Base-by-base conservation (phyloP, 2,888 invertebrate genomes). In the Thysanoteuthis rhombus region DNA sequence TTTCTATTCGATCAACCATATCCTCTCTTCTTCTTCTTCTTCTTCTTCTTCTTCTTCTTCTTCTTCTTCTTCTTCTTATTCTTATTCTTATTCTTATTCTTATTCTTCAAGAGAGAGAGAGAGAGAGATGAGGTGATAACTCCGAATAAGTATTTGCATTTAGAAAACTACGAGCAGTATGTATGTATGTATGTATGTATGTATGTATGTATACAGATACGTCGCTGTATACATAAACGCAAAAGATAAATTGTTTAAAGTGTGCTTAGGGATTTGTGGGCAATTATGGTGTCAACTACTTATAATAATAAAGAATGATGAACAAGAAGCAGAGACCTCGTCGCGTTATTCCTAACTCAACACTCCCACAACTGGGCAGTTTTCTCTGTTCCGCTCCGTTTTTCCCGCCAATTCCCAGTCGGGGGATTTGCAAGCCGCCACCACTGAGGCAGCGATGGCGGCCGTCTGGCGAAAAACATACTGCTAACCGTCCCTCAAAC, bases 281-380 rank as follows among this genome's bases (percentile, higher is more conserved):
- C 36, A 75, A 75, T 75, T 75, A 75, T 75, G n/a, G 75, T 75
- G 75, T 75, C 75, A 75, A 19, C 75, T 75, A 75, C n/a, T 75
- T 75, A 75, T 75, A 75, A 75, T 75, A 75, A 75, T 75, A 75
- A 75, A 75, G 75, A 75, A n/a, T 75, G 75, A 75, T 75, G 75
- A 75, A n/a, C n/a, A 75, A 75, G 75, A 75, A n/a, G 16, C 75
- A 75, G 16, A 75, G 75, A 75, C 16, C n/a, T 16, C 75, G 10
- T 16, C 75, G 19, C 75, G n/a, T n/a, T 75, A 75, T 75, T 75
- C 75, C n/a, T 36, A 16, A 75, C 75, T 75, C 75, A 19, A 75
- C 75, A 75, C 75, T 75, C 75, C 75, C 75, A 75, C 75, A 75
- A 75, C 36, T 36, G 75, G 75, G n/a, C 75, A 75, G 75, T 36